Evolutionary conservation across 2,113 vertebrate genomes (phyloP).

Genomic region (Solenodon paradoxus): DNA sequence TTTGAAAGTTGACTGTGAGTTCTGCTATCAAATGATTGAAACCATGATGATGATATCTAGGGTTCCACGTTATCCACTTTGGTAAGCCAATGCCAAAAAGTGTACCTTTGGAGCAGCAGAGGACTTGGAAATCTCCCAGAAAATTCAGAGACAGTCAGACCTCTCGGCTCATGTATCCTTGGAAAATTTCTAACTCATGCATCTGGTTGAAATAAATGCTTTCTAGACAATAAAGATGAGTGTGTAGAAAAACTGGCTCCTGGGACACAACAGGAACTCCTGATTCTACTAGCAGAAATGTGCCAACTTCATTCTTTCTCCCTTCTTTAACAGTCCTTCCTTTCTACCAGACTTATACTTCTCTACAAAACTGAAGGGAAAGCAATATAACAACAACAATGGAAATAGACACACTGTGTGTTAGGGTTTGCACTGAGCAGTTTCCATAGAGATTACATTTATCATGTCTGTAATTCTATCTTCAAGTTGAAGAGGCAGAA

Average conservation of each 20-base stretch:
- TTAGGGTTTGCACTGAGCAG: background rate
- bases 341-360: background rate
- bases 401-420: background rate
- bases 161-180: background rate
- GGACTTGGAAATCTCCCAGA: background rate
- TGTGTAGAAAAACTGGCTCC: background rate
- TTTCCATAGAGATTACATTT: background rate
- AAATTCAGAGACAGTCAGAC: background rate
- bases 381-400: background rate
- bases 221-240: background rate
- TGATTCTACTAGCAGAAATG: background rate
- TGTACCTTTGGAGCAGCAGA: background rate
- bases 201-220: background rate
- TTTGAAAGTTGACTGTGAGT: background rate
- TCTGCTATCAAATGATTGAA: background rate
- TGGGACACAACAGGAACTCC: too few species aligned
- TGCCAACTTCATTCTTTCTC: background rate
- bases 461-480: background rate
- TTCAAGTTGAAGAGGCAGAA: background rate
- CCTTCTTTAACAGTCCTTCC: background rate
- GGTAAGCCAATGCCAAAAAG: background rate
- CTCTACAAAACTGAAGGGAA: background rate
- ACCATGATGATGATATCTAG: background rate
- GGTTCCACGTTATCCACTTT: background rate
- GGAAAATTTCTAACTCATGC: background rate